Evolutionary conservation across 2,113 vertebrate species (phyloP).

Genomic region (Octodon degus): DNA sequence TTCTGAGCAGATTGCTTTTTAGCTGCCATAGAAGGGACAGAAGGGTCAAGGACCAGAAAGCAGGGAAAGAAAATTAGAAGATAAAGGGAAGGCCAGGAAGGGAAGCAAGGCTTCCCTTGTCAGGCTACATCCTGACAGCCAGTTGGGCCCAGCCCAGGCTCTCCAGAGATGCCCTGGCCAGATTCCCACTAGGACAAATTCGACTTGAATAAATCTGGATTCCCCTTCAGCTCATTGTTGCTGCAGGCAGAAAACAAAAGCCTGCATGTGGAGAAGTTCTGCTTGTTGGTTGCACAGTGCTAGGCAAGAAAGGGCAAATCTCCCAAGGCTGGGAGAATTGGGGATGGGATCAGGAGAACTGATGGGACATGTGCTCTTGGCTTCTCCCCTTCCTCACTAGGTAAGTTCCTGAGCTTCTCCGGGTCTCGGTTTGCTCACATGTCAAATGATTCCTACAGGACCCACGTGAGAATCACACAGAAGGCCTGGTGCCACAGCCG

Average conservation of each 20-base stretch:
- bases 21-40: conserved; percentile 43
- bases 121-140: conserved; percentile 71
- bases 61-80: conserved; percentile 63
- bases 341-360: not conserved
- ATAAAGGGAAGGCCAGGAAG: conserved; percentile 68
- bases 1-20: conserved; percentile 64
- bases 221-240: conserved; percentile 33
- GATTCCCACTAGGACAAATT: conserved; percentile 73
- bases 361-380: not conserved
- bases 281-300: conserved; percentile 9
- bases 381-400: not conserved
- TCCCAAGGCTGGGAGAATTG: not conserved
- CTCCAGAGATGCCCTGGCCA: conserved; percentile 70
- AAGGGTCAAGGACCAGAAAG: conserved; percentile 72
- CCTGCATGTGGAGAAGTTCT: not conserved
- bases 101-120: conserved; percentile 61
- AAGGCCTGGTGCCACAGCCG: not conserved
- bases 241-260: conserved; percentile 60
- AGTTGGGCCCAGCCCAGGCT: conserved; percentile 23
- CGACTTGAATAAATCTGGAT: conserved; percentile 69
- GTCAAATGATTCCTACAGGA: not conserved
- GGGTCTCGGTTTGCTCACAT: conserved; percentile 22
- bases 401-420: conserved; percentile 27
- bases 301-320: not conserved
- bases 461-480: not conserved